phyloP scores from a whole-genome alignment of 1,140 invertebrate species.

The Akabosia matsudoensis region DNA sequence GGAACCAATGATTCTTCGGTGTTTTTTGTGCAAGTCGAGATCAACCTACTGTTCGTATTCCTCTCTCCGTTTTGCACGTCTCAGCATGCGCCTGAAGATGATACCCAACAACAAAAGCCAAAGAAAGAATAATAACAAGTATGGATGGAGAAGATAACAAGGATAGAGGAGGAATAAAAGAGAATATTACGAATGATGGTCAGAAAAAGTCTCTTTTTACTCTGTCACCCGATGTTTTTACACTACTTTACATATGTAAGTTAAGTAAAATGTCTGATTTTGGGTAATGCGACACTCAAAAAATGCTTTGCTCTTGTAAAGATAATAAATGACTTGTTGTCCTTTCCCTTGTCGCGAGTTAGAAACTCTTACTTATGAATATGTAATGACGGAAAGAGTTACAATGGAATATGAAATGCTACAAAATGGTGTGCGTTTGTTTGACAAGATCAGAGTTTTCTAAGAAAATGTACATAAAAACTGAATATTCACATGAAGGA shows the following conservation, averaged over 20 bases:
- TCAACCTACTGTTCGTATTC: not conserved
- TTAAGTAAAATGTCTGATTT: not conserved
- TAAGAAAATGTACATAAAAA: too few species aligned
- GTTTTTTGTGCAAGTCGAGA: not conserved
- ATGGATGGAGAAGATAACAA: not conserved
- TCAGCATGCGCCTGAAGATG: not conserved
- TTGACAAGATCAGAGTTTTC: too few species aligned
- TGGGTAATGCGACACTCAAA: not conserved
- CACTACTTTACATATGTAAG: slow-evolving; percentile 20
- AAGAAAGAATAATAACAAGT: not conserved
- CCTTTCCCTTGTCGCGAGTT: too few species aligned
- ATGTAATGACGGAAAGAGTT: too few species aligned
- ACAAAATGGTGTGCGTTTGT: too few species aligned
- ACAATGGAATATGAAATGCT: too few species aligned
- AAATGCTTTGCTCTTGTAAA: not conserved
- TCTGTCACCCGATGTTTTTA: slow-evolving; percentile 11
- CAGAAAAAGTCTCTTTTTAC: not conserved
- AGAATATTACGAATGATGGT: not conserved
- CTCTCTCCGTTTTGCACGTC: not conserved
- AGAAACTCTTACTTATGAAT: too few species aligned
- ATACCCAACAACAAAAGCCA: not conserved
- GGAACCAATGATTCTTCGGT: too few species aligned
- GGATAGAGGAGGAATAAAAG: not conserved
- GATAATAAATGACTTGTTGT: too few species aligned
- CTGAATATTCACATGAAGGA: too few species aligned